These are phyloP conservation scores for Gastrophysa polygoni DNA, from an alignment of 2,888 invertebrate species.

Conservation along the genomic window DNA sequence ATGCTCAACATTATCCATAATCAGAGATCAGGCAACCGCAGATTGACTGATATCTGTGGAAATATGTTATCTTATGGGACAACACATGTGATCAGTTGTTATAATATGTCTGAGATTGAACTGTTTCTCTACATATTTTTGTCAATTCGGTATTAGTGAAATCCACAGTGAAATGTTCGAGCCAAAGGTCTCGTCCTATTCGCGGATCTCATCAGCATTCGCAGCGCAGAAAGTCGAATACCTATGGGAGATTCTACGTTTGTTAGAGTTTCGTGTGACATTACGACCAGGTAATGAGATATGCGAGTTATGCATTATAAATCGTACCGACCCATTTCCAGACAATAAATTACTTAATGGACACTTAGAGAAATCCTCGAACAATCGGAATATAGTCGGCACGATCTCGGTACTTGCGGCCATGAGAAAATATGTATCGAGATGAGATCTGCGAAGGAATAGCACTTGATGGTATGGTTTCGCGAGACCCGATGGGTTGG, in stretches of 20 bases:
- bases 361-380: slow-evolving; percentile 43
- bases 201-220: neutral
- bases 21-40: too few relatives aligned
- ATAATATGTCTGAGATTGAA: too few relatives aligned
- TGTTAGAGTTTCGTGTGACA: slow-evolving; percentile 38
- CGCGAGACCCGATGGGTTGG: neutral
- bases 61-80: too few relatives aligned
- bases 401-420: slow-evolving; percentile 35
- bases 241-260: slow-evolving; percentile 29
- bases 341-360: slow-evolving; percentile 49
- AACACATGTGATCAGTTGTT: too few relatives aligned
- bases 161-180: neutral
- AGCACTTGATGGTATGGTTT: neutral
- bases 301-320: slow-evolving; percentile 48
- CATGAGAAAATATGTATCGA: slow-evolving; percentile 35
- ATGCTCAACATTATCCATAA: too few relatives aligned
- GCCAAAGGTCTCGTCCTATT: neutral
- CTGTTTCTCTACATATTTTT: too few relatives aligned
- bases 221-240: slow-evolving; percentile 18
- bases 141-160: neutral
- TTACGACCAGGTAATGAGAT: slow-evolving; percentile 40
- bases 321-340: slow-evolving; percentile 46
- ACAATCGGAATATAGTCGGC: slow-evolving; percentile 38
- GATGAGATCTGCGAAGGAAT: slow-evolving; percentile 26
- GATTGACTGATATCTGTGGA: too few relatives aligned